Percentiles rank a stretch among this genome's conserved stretches.
Evolutionary conservation across 2,113 vertebrate species (phyloP).

Genomic region (Cercocebus atys): DNA sequence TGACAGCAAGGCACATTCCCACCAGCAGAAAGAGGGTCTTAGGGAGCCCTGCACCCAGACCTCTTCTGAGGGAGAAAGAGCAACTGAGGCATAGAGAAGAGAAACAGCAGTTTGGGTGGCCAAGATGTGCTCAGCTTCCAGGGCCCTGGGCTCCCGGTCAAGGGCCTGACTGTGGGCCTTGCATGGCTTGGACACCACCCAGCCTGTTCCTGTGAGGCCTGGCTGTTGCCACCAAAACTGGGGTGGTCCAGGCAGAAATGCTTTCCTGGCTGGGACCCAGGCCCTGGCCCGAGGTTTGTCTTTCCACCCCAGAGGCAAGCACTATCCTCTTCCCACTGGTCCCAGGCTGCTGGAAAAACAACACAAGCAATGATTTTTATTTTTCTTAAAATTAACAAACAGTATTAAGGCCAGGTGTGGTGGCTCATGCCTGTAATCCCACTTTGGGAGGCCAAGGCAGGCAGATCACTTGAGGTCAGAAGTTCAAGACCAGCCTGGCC

Average conservation of each 20-base stretch:
- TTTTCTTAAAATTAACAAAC: background rate
- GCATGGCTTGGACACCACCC: background rate
- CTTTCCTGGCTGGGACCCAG: background rate
- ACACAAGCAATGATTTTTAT: background rate
- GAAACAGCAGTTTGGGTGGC: background rate
- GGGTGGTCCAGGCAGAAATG: background rate
- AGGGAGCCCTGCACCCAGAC: background rate
- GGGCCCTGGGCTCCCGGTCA: slow-evolving; percentile 2
- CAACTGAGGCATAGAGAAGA: background rate
- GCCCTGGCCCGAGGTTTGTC: background rate
- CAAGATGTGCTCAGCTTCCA: background rate
- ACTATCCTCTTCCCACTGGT: background rate
- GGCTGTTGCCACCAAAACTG: background rate
- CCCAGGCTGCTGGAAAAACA: background rate
- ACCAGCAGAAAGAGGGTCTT: background rate
- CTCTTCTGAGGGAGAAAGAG: background rate
- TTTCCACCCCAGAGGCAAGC: background rate
- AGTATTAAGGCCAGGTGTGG: background rate
- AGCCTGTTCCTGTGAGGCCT: background rate
- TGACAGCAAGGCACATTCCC: background rate
- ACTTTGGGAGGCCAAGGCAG: no score
- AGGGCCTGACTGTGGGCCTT: background rate
- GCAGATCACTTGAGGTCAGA: no score
- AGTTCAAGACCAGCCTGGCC: no score
- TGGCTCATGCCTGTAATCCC: no score